phyloP scores from a whole-genome alignment of 64 coral and sea anemone species.

The Astreopora myriophthalma region DNA sequence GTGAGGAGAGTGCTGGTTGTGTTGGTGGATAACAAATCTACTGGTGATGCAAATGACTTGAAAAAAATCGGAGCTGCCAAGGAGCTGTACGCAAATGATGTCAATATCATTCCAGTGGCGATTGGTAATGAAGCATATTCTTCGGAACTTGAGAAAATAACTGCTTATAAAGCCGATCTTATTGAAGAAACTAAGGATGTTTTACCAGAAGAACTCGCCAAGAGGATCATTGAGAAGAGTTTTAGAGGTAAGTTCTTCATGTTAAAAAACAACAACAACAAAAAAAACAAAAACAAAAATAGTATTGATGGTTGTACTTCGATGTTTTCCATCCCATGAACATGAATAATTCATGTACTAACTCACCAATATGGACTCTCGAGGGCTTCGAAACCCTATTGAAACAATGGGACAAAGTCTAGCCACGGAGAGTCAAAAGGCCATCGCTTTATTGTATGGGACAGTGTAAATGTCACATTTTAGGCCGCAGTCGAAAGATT shows the following conservation, averaged over 20 bases:
- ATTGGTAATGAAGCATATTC: conserved; percentile 59
- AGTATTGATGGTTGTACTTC: no score
- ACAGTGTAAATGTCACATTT: no score
- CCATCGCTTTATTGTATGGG: no score
- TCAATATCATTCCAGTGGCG: conserved; percentile 58
- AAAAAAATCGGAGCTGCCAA: conserved; percentile 24
- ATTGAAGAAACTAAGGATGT: conserved; percentile 52
- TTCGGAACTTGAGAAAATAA: conserved; percentile 30
- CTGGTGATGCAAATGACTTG: conserved; percentile 1
- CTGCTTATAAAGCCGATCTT: conserved; percentile 4
- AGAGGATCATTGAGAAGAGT: conserved; percentile 53
- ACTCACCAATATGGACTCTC: no score
- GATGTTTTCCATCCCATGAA: no score
- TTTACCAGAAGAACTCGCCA: conserved; percentile 44
- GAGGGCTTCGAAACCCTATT: no score
- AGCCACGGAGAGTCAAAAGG: no score
- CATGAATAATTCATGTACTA: no score
- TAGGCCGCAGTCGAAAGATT: no score
- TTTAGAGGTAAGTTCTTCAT: conserved; percentile 34
- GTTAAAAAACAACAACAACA: no score
- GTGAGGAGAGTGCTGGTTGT: conserved; percentile 71
- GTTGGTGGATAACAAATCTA: conserved; percentile 59
- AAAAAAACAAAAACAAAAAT: no score
- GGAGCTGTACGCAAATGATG: conserved; percentile 8
- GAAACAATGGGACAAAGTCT: no score